A percentile compares a stretch with the other conserved stretches of the same genome.
phyloP scores from a whole-genome alignment of 1,140 invertebrate species.

The Dendrolimus kikuchii region DNA sequence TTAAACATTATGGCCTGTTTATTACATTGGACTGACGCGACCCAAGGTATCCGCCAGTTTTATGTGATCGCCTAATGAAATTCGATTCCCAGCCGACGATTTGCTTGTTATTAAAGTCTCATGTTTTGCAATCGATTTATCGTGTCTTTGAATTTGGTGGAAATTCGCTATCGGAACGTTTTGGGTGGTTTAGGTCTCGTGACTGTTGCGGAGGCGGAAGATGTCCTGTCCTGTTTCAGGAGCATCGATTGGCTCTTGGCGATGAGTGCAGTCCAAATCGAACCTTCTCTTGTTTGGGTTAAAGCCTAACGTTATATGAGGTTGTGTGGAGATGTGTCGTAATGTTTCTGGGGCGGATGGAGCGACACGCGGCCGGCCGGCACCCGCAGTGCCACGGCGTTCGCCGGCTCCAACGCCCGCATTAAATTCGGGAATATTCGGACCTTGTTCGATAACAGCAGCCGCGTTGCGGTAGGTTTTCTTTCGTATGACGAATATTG shows the following conservation, averaged over 20 bases:
- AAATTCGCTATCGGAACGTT: conserved; percentile 25
- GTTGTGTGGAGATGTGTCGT: conserved; percentile 35
- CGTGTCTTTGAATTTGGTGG: conserved; percentile 31
- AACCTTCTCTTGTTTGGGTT: conserved; percentile 18
- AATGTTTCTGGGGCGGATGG: conserved; percentile 25
- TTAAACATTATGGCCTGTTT: conserved; percentile 25
- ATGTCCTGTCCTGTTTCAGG: conserved; percentile 60
- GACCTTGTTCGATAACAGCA: conserved; percentile 27
- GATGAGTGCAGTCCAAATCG: conserved; percentile 12
- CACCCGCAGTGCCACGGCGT: conserved; percentile 60
- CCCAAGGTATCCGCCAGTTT: conserved; percentile 23
- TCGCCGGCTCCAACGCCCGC: conserved; percentile 43
- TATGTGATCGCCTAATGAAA: conserved; percentile 33
- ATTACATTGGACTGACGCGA: conserved; percentile 16
- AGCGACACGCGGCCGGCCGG: conserved; percentile 48
- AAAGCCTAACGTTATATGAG: conserved; percentile 20
- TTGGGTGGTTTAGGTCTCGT: conserved; percentile 27
- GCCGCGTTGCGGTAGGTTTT: conserved; percentile 48
- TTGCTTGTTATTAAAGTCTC: conserved; percentile 45
- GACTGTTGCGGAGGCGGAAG: conserved; percentile 56
- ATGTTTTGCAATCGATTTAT: conserved; percentile 31
- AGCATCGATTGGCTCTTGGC: conserved; percentile 58
- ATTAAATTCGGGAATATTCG: conserved; percentile 25
- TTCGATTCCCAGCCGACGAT: conserved; percentile 28
- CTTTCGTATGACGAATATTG: conserved; percentile 25